These are phyloP conservation scores for Gymnoscopelus braueri DNA, from an alignment of 2,797 vertebrate genomes.

Conservation along the genomic window DNA sequence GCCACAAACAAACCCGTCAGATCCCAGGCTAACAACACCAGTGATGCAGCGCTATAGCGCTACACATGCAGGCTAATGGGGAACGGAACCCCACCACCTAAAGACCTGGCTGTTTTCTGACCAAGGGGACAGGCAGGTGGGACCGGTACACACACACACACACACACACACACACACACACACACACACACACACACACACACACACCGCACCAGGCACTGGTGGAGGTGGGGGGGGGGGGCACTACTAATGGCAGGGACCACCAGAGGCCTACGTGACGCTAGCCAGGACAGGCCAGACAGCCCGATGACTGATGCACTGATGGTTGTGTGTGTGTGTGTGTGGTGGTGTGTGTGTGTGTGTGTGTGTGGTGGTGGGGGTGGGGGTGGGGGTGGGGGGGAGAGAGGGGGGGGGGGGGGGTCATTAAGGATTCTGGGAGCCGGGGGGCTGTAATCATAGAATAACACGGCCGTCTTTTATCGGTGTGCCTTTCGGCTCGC, in stretches of 20 bases:
- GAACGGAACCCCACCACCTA: conserved; percentile 55
- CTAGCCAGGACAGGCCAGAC: conserved; percentile 74
- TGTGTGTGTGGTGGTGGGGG: background rate
- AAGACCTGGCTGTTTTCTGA: conserved; percentile 52
- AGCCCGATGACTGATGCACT: conserved; percentile 70
- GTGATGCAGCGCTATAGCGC: no score
- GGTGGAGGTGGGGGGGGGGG: background rate
- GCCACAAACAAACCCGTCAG: conserved; percentile 61
- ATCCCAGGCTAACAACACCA: conserved; percentile 44
- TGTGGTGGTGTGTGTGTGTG: background rate
- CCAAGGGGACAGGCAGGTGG: conserved; percentile 46
- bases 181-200: no score
- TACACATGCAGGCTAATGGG: conserved; percentile 54
- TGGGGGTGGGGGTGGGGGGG: background rate
- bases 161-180: no score
- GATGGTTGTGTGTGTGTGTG: background rate
- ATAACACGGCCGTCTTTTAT: conserved; percentile 71
- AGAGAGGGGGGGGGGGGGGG: background rate
- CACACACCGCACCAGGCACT: no score
- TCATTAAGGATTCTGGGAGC: conserved; percentile 64
- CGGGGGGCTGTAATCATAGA: conserved; percentile 72
- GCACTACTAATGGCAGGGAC: conserved; percentile 75
- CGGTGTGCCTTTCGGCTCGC: conserved; percentile 49
- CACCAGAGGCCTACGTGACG: conserved; percentile 72
- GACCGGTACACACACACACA: no score